These are phyloP conservation scores for Apamea epomidion DNA, from an alignment of 2,888 invertebrate genomes.

Conservation along the genomic window DNA sequence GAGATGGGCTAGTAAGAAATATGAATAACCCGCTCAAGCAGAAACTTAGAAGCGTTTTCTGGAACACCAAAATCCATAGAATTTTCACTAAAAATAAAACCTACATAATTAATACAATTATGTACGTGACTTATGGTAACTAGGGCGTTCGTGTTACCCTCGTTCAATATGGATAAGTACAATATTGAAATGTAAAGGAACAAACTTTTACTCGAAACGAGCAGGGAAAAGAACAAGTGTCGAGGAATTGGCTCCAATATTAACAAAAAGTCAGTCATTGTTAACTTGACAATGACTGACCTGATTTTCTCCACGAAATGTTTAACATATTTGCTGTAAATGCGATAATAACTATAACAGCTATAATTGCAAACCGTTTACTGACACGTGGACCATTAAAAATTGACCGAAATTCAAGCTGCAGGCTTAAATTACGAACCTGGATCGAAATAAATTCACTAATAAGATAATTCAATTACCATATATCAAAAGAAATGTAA, in stretches of 20 bases:
- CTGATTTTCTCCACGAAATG: background rate
- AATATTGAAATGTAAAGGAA: slow-evolving; percentile 11
- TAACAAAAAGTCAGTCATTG: slow-evolving; percentile 6
- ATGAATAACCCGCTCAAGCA: background rate
- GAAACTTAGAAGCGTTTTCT: background rate
- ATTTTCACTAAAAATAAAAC: background rate
- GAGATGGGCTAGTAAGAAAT: background rate
- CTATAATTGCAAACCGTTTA: slow-evolving; percentile 16
- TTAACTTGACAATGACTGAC: slow-evolving; percentile 9
- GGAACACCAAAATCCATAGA: background rate
- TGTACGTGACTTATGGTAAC: background rate
- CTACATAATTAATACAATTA: slow-evolving; percentile 16
- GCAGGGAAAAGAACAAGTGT: background rate
- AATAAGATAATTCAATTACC: slow-evolving; percentile 56
- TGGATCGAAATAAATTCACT: slow-evolving; percentile 38
- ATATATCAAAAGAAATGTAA: slow-evolving; percentile 55
- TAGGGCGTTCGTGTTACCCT: slow-evolving; percentile 22
- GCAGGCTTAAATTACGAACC: slow-evolving; percentile 17
- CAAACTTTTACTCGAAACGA: slow-evolving; percentile 3
- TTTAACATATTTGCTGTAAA: slow-evolving; percentile 13
- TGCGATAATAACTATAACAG: slow-evolving; percentile 2
- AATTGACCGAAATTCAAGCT: background rate
- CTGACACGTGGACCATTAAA: slow-evolving; percentile 9
- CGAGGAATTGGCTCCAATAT: background rate
- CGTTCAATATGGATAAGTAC: background rate